Evolutionary conservation across 2,113 vertebrate genomes (phyloP).

Genomic region (Elephas maximus): DNA sequence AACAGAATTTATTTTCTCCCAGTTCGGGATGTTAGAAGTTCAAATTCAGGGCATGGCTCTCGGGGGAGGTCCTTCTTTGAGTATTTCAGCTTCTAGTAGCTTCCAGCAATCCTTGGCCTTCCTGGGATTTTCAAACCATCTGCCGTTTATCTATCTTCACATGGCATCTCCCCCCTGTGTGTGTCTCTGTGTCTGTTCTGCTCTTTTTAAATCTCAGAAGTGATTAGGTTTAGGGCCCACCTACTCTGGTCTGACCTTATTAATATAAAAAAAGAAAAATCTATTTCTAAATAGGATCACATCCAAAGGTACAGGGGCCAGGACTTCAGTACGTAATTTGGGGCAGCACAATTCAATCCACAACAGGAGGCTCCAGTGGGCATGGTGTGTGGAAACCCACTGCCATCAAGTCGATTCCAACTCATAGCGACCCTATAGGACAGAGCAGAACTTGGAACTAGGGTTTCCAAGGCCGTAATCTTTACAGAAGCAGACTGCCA

Average conservation of each 20-base stretch:
- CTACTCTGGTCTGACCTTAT: not conserved
- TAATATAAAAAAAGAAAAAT: not conserved
- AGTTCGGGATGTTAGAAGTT: not conserved
- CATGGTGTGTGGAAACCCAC: not conserved
- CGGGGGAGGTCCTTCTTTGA: not conserved
- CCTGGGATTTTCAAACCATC: not conserved
- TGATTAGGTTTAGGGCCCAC: not conserved
- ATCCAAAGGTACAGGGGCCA: not conserved
- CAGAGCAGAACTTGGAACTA: no score
- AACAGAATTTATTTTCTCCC: not conserved
- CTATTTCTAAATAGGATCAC: not conserved
- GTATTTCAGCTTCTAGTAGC: not conserved
- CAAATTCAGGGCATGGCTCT: not conserved
- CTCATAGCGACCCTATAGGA: no score
- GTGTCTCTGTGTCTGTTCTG: not conserved
- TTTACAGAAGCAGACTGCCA: no score
- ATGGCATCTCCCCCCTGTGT: not conserved
- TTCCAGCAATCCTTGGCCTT: not conserved
- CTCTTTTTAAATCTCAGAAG: not conserved
- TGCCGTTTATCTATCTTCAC: not conserved
- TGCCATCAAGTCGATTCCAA: no score
- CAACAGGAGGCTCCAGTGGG: not conserved
- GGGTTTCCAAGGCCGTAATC: no score
- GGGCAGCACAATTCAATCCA: not conserved
- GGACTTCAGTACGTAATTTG: not conserved